Conservation (phyloP, 2,888 invertebrate species). For the Leptura quadrifasciata region DNA sequence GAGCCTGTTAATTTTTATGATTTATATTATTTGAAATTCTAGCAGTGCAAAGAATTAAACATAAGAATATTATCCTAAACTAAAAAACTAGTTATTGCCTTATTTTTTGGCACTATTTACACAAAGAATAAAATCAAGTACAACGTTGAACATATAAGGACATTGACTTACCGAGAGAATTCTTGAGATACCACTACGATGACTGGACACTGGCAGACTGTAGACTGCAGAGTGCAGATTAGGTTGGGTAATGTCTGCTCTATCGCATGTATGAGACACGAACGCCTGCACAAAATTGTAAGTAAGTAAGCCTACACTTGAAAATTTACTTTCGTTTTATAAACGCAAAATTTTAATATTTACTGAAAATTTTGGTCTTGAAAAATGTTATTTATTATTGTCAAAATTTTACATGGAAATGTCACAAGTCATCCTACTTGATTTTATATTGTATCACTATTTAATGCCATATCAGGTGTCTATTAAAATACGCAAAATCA, state of each 20-base stretch:
- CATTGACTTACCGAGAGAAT: constrained; percentile 36
- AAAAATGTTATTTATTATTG: neutral
- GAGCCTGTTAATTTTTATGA: too few relatives aligned
- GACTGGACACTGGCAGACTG: constrained; percentile 33
- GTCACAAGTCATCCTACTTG: constrained; percentile 14
- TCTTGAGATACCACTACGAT: constrained; percentile 38
- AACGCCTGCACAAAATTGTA: constrained; percentile 33
- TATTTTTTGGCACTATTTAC: neutral
- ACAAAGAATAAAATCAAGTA: neutral
- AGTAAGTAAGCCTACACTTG: constrained; percentile 32
- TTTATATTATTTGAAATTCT: too few relatives aligned
- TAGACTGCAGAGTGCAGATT: constrained; percentile 18
- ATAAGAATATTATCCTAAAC: neutral
- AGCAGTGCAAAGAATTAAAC: too few relatives aligned
- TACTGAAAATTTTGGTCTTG: constrained; percentile 6
- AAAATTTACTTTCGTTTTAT: constrained; percentile 28
- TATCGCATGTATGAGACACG: constrained; percentile 5
- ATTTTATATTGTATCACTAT: neutral
- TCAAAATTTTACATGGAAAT: neutral
- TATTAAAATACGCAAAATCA: too few relatives aligned
- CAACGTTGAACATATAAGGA: constrained; percentile 33
- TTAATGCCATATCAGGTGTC: too few relatives aligned
- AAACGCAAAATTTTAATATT: neutral
- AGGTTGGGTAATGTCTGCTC: constrained; percentile 20
- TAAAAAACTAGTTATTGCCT: neutral